Percentiles rank a stretch among this genome's conserved stretches.
These are phyloP conservation scores for Synanthedon formicaeformis DNA, from an alignment of 2,888 invertebrate genomes.

Conservation along the genomic window DNA sequence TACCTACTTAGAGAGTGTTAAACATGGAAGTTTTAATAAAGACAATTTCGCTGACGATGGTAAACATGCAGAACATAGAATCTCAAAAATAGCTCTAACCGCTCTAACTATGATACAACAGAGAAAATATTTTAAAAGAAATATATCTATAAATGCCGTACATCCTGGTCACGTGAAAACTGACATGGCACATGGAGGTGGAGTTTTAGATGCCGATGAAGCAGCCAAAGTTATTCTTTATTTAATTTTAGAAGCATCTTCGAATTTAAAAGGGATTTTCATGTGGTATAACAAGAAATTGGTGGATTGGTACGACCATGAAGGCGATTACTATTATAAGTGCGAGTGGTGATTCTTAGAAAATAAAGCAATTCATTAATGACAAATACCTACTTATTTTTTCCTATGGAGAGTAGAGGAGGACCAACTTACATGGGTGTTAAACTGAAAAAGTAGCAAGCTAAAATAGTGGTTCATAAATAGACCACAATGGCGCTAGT, in stretches of 20 bases:
- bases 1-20: slow-evolving; percentile 47
- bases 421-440: too few relatives aligned
- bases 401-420: too few relatives aligned
- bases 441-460: too few relatives aligned
- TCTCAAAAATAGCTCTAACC: slow-evolving; percentile 50
- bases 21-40: slow-evolving; percentile 47
- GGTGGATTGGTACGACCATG: slow-evolving; percentile 71
- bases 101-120: slow-evolving; percentile 52
- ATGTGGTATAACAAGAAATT: slow-evolving; percentile 73
- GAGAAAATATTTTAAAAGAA: slow-evolving; percentile 33
- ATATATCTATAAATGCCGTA: slow-evolving; percentile 52
- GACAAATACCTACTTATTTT: background rate
- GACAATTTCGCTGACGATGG: slow-evolving; percentile 54
- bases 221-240: slow-evolving; percentile 69
- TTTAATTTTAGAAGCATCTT: slow-evolving; percentile 72
- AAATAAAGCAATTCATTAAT: background rate
- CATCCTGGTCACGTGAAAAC: slow-evolving; percentile 50
- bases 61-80: slow-evolving; percentile 55
- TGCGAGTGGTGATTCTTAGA: slow-evolving; percentile 20
- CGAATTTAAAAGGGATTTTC: slow-evolving; percentile 73
- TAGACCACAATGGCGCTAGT: too few relatives aligned
- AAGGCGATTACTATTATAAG: slow-evolving; percentile 40
- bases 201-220: slow-evolving; percentile 71
- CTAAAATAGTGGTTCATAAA: too few relatives aligned
- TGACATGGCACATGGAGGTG: slow-evolving; percentile 64